Percentiles rank a stretch among this genome's conserved stretches.
These are phyloP conservation scores for Silvanus unidentatus DNA, from an alignment of 2,888 invertebrate species.

Conservation along the genomic window DNA sequence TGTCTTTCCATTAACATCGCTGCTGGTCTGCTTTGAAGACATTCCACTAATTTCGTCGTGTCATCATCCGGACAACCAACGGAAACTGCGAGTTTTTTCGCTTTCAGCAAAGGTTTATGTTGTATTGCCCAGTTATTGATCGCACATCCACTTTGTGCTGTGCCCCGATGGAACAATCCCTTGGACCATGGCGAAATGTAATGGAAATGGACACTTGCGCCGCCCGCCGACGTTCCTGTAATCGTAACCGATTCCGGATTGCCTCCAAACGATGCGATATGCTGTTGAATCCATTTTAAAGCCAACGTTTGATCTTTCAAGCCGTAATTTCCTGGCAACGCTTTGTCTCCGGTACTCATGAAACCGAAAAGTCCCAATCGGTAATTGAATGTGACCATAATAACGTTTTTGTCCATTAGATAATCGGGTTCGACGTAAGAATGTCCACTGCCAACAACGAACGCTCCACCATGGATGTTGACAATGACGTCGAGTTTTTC, in stretches of 20 bases:
- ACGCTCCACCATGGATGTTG: constrained; percentile 59
- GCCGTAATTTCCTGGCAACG: constrained; percentile 63
- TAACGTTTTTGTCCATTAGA: constrained; percentile 56
- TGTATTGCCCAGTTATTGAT: constrained; percentile 29
- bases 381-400: constrained; percentile 61
- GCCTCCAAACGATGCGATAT: constrained; percentile 64
- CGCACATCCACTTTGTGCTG: constrained; percentile 35
- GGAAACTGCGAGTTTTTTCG: constrained; percentile 24
- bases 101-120: constrained; percentile 26
- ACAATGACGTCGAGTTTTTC: constrained; percentile 52
- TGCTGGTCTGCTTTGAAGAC: neutral
- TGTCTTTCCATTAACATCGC: constrained; percentile 8
- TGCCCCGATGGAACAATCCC: constrained; percentile 43
- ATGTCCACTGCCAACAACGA: constrained; percentile 55
- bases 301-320: constrained; percentile 67
- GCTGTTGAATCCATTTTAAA: constrained; percentile 59
- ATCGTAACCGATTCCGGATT: constrained; percentile 61
- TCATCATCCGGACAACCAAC: constrained; percentile 28
- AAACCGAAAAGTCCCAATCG: constrained; percentile 54
- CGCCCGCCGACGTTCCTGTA: constrained; percentile 65
- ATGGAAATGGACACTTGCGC: constrained; percentile 66
- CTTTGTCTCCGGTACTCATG: constrained; percentile 62
- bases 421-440: constrained; percentile 50
- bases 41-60: neutral
- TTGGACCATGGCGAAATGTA: constrained; percentile 57